These are phyloP conservation scores for Grantiella picta DNA, from an alignment of 2,113 vertebrate genomes.

Conservation along the genomic window DNA sequence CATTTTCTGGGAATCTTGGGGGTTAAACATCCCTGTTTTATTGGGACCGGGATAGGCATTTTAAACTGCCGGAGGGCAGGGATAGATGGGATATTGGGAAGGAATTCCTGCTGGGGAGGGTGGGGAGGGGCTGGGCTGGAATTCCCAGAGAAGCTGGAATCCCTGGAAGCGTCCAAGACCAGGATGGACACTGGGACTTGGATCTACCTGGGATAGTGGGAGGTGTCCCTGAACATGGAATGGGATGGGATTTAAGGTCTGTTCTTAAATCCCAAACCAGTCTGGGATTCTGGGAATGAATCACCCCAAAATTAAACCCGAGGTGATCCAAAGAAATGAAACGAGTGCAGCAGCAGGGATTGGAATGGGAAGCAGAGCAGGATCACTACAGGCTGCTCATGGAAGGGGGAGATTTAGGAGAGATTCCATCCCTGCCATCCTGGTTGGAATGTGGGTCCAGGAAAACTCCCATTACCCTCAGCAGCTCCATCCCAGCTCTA, in stretches of 20 bases:
- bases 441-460: background rate
- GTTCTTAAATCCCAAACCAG: accelerated
- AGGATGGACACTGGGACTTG: background rate
- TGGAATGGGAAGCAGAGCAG: background rate
- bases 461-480: background rate
- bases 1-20: background rate
- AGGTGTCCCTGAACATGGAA: background rate
- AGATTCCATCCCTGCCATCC: background rate
- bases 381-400: background rate
- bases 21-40: background rate
- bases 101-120: accelerated
- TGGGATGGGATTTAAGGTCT: background rate
- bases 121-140: accelerated
- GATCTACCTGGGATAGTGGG: accelerated
- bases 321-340: background rate
- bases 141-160: background rate
- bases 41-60: background rate
- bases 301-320: background rate
- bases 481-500: background rate
- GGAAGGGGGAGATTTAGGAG: no score
- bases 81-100: background rate
- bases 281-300: background rate
- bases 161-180: background rate
- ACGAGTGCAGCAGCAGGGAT: accelerated
- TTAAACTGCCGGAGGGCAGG: background rate